phyloP scores from a whole-genome alignment of 2,888 invertebrate species.

The Diarsia brunnea region DNA sequence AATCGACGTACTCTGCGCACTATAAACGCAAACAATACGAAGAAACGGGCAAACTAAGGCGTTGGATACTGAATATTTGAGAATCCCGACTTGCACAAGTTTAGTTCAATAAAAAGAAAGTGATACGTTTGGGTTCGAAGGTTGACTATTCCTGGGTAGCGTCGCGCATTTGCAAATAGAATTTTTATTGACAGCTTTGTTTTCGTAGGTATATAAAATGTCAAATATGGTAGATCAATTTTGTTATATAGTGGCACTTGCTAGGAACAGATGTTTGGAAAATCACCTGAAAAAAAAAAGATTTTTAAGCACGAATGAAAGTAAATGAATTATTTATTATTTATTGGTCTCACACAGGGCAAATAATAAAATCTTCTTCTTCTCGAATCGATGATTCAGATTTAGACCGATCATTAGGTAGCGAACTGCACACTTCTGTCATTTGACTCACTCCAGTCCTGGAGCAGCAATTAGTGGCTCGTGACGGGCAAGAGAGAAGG shows the following conservation, averaged over 20 bases:
- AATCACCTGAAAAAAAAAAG: not conserved
- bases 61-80: slow-evolving; percentile 50
- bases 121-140: slow-evolving; percentile 42
- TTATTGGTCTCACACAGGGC: too few relatives aligned
- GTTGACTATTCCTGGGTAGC: slow-evolving; percentile 23
- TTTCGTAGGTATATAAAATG: slow-evolving; percentile 8
- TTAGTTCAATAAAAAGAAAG: slow-evolving; percentile 53
- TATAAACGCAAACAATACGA: slow-evolving; percentile 29
- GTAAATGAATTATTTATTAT: too few relatives aligned
- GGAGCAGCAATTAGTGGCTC: not conserved
- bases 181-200: slow-evolving; percentile 51
- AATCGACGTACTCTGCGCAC: slow-evolving; percentile 27
- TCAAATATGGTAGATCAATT: not conserved
- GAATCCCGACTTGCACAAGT: slow-evolving; percentile 31
- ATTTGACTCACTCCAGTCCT: not conserved
- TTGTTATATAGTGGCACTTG: not conserved
- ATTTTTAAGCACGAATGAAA: too few relatives aligned
- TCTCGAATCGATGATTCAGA: too few relatives aligned
- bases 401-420: too few relatives aligned
- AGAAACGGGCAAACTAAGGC: slow-evolving; percentile 26
- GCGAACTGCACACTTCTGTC: not conserved
- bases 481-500: not conserved
- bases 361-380: too few relatives aligned
- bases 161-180: slow-evolving; percentile 2
- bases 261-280: not conserved